phyloP scores from a whole-genome alignment of 2,888 invertebrate genomes.

The Pardosa pseudoannulata region DNA sequence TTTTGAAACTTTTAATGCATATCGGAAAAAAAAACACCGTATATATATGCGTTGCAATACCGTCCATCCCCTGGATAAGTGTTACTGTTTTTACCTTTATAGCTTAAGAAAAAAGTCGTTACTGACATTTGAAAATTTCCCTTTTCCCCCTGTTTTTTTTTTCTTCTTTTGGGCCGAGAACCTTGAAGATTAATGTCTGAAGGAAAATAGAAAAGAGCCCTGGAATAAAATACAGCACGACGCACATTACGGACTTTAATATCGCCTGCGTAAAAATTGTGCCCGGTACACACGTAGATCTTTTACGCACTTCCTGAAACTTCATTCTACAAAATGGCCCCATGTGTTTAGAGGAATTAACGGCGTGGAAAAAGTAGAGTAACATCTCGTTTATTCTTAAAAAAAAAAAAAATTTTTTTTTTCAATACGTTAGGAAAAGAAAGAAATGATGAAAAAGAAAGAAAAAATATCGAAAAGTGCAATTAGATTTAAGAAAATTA shows the following conservation, averaged over 20 bases:
- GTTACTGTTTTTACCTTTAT: constrained; percentile 6
- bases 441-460: not conserved
- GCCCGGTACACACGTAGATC: not conserved
- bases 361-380: not conserved
- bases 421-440: too few relatives aligned
- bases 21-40: not conserved
- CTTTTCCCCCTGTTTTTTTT: too few relatives aligned
- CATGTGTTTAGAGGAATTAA: not conserved
- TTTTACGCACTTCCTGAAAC: not conserved
- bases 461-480: not conserved
- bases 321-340: constrained; percentile 3
- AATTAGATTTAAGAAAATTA: not conserved
- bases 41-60: too few relatives aligned
- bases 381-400: not conserved
- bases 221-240: not conserved
- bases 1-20: not conserved
- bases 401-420: too few relatives aligned
- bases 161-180: not conserved
- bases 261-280: not conserved
- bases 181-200: not conserved
- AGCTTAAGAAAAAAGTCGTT: not conserved
- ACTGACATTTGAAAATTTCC: not conserved
- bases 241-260: not conserved
- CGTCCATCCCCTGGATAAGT: not conserved
- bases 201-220: not conserved